A percentile compares a stretch with the other conserved stretches of the same genome.
Conservation (phyloP, 1,140 invertebrate genomes). For the Grapholita molesta region DNA sequence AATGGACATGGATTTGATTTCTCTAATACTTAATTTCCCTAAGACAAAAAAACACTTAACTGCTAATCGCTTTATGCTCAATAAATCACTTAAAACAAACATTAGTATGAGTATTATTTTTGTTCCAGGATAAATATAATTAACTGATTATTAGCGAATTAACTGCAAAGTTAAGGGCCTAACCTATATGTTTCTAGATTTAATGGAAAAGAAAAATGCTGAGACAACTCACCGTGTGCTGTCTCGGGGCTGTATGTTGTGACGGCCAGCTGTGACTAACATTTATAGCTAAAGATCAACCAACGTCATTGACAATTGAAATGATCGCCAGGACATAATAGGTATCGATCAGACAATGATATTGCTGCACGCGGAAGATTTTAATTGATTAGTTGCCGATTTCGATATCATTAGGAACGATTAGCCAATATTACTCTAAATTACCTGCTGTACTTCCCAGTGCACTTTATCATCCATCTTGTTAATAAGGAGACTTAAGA, state of each 20-base stretch:
- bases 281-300: neutral
- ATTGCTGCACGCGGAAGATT: neutral
- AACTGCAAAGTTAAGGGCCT: too few species aligned
- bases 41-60: too few species aligned
- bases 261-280: neutral
- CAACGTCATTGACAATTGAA: neutral
- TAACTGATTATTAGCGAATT: too few species aligned
- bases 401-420: neutral
- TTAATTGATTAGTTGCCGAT: neutral
- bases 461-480: too few species aligned
- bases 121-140: too few species aligned
- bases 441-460: neutral
- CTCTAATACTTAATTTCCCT: too few species aligned
- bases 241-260: neutral
- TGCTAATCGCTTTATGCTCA: too few species aligned
- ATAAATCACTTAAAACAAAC: too few species aligned
- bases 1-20: too few species aligned
- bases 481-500: too few species aligned
- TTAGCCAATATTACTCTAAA: neutral
- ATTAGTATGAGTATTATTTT: too few species aligned
- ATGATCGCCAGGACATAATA: neutral
- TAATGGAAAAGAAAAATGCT: neutral
- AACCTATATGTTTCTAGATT: neutral
- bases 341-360: neutral
- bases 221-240: neutral